These are phyloP conservation scores for Euura lappo DNA, from an alignment of 1,140 invertebrate species.

Conservation along the genomic window DNA sequence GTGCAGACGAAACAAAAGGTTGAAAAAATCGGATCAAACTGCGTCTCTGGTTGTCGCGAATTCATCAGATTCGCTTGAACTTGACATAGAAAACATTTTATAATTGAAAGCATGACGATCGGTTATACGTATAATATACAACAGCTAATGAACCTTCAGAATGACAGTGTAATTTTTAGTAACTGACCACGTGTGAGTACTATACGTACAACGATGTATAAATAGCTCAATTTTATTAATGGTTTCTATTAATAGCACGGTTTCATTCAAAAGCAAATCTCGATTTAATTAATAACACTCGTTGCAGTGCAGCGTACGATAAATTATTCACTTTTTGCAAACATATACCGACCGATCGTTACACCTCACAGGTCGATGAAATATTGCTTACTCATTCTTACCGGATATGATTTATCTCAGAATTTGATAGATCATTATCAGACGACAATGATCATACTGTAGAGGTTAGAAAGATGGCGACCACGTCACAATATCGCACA, in stretches of 20 bases:
- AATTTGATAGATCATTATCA: not conserved
- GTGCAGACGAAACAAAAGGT: too few species aligned
- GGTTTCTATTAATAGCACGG: conserved; percentile 1
- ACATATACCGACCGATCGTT: not conserved
- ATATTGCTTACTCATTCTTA: too few species aligned
- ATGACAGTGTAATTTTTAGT: conserved; percentile 7
- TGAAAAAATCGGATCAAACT: too few species aligned
- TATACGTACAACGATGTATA: not conserved
- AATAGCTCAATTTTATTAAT: conserved; percentile 5
- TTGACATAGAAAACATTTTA: conserved; percentile 1
- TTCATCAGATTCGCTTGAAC: not conserved
- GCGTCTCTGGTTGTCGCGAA: not conserved
- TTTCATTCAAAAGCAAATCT: conserved; percentile 6
- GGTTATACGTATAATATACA: not conserved
- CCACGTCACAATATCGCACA: not conserved
- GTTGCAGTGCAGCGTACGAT: not conserved
- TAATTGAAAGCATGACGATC: conserved; percentile 7
- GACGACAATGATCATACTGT: not conserved
- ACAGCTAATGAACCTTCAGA: not conserved
- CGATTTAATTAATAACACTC: not conserved
- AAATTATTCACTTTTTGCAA: not conserved
- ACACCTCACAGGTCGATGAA: not conserved
- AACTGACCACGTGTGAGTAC: not conserved
- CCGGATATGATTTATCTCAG: not conserved
- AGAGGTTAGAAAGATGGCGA: not conserved